Base-by-base conservation (phyloP, 2,113 vertebrate genomes). In the Planiliza haematocheilus region DNA sequence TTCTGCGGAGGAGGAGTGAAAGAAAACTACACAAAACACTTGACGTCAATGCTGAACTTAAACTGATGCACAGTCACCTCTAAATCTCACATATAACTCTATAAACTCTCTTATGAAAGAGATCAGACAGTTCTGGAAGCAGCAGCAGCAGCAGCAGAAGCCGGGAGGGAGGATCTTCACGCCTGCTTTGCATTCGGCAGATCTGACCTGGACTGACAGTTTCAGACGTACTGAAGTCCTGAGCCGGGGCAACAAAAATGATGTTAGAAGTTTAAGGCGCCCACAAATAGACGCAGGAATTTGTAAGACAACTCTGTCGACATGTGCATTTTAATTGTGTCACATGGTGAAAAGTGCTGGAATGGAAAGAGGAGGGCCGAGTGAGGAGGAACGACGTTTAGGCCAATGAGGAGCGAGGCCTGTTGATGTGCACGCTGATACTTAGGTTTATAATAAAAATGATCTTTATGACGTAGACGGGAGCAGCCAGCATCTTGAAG, bases 251-350 rank as follows among this genome's bases (percentile, higher is more conserved):
- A 61, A 37, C 45, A 45, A 63, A 0, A 78, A 43, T 39, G n/a
- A 77, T 81, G 81, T 86, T 79, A 57, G 76, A 82, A 74, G 68
- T 52, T 63, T 49, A 20, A 39, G 10, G 61, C 1, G n/a, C 30
- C 88, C 51, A 21, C 52, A 89, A 88, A 92, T 89, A 90, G 84
- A 82, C 43, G 4, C 43, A 24, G 71, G 69, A 30, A 83, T 82
- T 38, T 79, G 77, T 74, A 84, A 86, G 68, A 64, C 0, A 74
- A 89, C 77, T 52, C 83, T 61, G 65, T 71, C 39, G 38, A 53
- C 78, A 41, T 55, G 36, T 62, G 21, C 49, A 59, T 20, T 81
- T 63, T 51, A 13, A 41, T 38, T 49, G 18, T 17, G 70, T 58
- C 56, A 61, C 53, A 42, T 10, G 11, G 63, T 17, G 67, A 41